A percentile compares a stretch with the other conserved stretches of the same genome.
Evolutionary conservation across 1,140 invertebrate species (phyloP).

Genomic region (Pseudomyrmex concolor): DNA sequence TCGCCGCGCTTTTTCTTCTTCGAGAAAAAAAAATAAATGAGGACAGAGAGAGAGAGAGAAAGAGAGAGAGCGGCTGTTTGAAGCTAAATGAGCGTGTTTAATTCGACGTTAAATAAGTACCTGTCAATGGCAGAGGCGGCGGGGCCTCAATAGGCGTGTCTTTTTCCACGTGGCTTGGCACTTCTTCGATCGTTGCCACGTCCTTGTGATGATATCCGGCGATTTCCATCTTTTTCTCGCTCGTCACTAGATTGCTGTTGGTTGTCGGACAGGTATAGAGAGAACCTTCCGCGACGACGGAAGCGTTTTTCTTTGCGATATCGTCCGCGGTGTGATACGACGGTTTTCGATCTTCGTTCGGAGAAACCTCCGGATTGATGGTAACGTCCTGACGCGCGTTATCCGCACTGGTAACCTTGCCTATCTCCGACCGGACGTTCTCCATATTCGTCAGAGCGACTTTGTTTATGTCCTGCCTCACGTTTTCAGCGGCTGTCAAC

Average conservation of each 20-base stretch:
- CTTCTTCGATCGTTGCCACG: conserved; percentile 40
- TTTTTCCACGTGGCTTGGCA: conserved; percentile 54
- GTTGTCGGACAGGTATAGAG: conserved; percentile 23
- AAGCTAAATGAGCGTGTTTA: not conserved
- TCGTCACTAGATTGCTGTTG: conserved; percentile 53
- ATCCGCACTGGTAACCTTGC: conserved; percentile 45
- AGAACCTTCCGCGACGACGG: conserved; percentile 4
- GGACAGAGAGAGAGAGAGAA: not conserved
- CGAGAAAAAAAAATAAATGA: not conserved
- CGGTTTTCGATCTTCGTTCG: conserved; percentile 23
- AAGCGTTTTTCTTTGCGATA: conserved; percentile 48
- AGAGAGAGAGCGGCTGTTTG: too few relatives aligned
- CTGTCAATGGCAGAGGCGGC: conserved; percentile 81
- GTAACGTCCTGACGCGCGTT: conserved; percentile 50
- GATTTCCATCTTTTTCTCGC: conserved; percentile 78
- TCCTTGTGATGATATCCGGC: conserved; percentile 75
- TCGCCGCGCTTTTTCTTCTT: not conserved
- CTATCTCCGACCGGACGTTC: conserved; percentile 39
- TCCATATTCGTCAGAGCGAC: conserved; percentile 46
- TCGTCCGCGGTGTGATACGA: conserved; percentile 50
- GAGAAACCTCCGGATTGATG: not conserved
- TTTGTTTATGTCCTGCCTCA: conserved; percentile 61
- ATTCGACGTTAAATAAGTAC: conserved; percentile 44
- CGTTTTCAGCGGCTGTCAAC: conserved; percentile 45
- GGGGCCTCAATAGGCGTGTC: conserved; percentile 69